phyloP scores from a whole-genome alignment of 2,888 invertebrate species.

The Esperia sulphurella region DNA sequence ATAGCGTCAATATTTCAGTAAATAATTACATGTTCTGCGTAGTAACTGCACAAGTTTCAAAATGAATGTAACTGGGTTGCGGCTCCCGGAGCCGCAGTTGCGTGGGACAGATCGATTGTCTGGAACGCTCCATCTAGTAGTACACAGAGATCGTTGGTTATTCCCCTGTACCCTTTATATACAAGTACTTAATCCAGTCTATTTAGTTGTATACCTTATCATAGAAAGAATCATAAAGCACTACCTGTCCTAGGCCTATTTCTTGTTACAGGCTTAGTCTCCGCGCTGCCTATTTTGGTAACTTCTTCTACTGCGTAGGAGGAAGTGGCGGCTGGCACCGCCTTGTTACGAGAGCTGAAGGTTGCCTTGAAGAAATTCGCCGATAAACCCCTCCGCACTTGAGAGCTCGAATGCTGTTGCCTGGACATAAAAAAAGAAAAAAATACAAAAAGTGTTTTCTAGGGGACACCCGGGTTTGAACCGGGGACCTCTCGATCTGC shows the following conservation, averaged over 20 bases:
- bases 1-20: too few species aligned
- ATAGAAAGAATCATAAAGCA: background rate
- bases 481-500: slow-evolving; percentile 79
- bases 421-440: slow-evolving; percentile 33
- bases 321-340: slow-evolving; percentile 49
- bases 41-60: too few species aligned
- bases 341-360: slow-evolving; percentile 70
- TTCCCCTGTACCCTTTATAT: too few species aligned
- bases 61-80: too few species aligned
- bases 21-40: too few species aligned
- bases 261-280: slow-evolving; percentile 72
- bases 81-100: too few species aligned
- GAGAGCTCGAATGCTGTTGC: slow-evolving; percentile 29
- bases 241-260: slow-evolving; percentile 70
- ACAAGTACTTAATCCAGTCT: too few species aligned
- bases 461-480: slow-evolving; percentile 79
- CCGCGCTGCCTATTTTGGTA: slow-evolving; percentile 74
- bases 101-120: too few species aligned
- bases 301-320: slow-evolving; percentile 47
- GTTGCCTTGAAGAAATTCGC: slow-evolving; percentile 72
- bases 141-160: too few species aligned
- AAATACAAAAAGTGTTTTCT: slow-evolving; percentile 11
- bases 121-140: too few species aligned
- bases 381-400: slow-evolving; percentile 44
- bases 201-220: too few species aligned